A percentile compares a stretch with the other conserved stretches of the same genome.
Conservation (phyloP, 1,140 invertebrate species). For the Diprion similis region DNA sequence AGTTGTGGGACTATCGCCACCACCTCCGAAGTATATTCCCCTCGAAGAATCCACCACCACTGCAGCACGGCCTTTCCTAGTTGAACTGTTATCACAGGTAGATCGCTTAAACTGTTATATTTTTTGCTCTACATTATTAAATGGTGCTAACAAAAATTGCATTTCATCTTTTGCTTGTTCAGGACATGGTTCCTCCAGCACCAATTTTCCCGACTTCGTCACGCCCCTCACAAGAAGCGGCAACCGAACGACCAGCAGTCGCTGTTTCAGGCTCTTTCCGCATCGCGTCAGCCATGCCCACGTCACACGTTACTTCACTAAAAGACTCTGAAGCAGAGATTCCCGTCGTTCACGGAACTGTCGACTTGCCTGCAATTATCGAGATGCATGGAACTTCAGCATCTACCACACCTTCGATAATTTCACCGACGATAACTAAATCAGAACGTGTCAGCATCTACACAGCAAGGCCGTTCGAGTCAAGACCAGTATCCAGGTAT, state of each 20-base stretch:
- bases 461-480: constrained; percentile 54
- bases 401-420: constrained; percentile 36
- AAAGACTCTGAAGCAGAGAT: constrained; percentile 58
- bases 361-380: constrained; percentile 54
- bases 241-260: constrained; percentile 47
- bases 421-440: constrained; percentile 39
- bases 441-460: constrained; percentile 54
- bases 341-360: constrained; percentile 57
- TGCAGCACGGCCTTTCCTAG: constrained; percentile 50
- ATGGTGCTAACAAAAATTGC: background rate
- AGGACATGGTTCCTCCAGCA: constrained; percentile 57
- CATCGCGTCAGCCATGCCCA: constrained; percentile 57
- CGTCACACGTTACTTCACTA: constrained; percentile 54
- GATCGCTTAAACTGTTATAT: background rate
- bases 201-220: constrained; percentile 39
- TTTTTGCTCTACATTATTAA: background rate
- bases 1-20: constrained; percentile 55
- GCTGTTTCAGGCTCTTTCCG: constrained; percentile 57
- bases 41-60: constrained; percentile 43
- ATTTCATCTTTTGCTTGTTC: no score
- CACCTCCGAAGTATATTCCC: constrained; percentile 52
- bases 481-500: constrained; percentile 48
- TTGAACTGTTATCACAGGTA: constrained; percentile 55
- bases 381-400: constrained; percentile 33
- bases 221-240: constrained; percentile 40